phyloP scores from a whole-genome alignment of 2,113 vertebrate genomes.

The Odobenus rosmarus region DNA sequence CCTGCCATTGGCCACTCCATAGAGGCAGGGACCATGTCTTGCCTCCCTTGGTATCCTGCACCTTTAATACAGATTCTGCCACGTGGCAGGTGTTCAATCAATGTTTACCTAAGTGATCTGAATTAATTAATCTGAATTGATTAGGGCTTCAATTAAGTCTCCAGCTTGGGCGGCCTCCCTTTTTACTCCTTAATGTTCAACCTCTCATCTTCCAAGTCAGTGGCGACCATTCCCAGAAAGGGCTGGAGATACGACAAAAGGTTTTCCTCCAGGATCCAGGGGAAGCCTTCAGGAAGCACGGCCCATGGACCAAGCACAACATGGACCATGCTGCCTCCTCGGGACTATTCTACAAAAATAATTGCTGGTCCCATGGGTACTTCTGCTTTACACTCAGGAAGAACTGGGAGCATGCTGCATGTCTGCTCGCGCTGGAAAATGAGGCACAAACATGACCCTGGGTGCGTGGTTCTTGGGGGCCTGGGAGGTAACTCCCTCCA shows the following conservation, averaged over 20 bases:
- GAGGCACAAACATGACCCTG: fast-evolving
- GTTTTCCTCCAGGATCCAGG: neutral
- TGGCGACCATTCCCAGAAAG: neutral
- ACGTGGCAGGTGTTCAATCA: fast-evolving
- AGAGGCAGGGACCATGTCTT: neutral
- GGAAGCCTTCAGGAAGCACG: neutral
- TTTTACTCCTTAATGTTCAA: neutral
- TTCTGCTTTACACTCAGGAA: neutral
- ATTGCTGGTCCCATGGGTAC: no score
- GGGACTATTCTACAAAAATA: neutral
- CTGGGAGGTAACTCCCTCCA: no score
- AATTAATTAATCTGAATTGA: neutral
- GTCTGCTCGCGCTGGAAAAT: fast-evolving
- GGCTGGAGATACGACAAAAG: neutral
- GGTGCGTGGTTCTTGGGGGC: neutral
- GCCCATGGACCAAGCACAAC: no score
- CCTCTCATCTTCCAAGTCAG: neutral
- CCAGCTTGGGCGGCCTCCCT: neutral
- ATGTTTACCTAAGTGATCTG: neutral
- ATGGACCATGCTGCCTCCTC: neutral
- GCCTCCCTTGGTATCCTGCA: no score
- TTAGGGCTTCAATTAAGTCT: neutral
- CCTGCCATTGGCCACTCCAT: no score
- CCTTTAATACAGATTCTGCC: neutral
- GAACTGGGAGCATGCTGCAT: fast-evolving